A percentile compares a stretch with the other conserved stretches of the same genome.
Conservation (phyloP, 2,113 vertebrate genomes). For the Meriones unguiculatus region DNA sequence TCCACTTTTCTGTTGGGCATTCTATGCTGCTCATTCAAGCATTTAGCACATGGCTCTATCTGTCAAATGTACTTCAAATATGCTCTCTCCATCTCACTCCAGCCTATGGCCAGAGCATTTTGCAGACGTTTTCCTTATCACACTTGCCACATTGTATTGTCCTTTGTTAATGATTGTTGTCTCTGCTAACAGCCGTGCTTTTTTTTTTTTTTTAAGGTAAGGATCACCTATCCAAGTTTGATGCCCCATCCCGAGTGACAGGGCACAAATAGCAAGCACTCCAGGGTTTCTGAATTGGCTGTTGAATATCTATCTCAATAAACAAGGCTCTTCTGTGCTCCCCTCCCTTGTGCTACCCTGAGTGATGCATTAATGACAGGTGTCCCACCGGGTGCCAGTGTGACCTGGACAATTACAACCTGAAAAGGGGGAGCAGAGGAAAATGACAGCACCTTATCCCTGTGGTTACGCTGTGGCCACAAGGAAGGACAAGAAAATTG, state of each 20-base stretch:
- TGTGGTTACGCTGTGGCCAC: not conserved
- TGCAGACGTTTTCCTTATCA: conserved; percentile 23
- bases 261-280: conserved; percentile 12
- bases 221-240: not conserved
- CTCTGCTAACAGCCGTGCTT: not conserved
- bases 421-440: conserved; percentile 8
- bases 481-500: conserved; percentile 60
- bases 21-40: not conserved
- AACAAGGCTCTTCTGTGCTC: not conserved
- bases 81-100: conserved; percentile 21
- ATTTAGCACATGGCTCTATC: conserved; percentile 5
- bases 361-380: conserved; percentile 49
- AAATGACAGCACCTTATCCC: conserved; percentile 30
- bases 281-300: not conserved
- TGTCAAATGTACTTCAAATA: conserved; percentile 11
- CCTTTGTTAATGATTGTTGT: conserved; percentile 17
- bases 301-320: conserved; percentile 54
- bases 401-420: conserved; percentile 57
- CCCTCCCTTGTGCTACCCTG: not conserved
- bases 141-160: not conserved
- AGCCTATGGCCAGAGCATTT: not conserved
- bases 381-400: conserved; percentile 51
- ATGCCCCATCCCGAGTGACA: not conserved
- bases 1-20: not conserved
- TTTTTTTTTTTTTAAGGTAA: not conserved